Evolutionary conservation across 2,113 vertebrate genomes (phyloP).

Genomic region (Gasterosteus nipponicus): DNA sequence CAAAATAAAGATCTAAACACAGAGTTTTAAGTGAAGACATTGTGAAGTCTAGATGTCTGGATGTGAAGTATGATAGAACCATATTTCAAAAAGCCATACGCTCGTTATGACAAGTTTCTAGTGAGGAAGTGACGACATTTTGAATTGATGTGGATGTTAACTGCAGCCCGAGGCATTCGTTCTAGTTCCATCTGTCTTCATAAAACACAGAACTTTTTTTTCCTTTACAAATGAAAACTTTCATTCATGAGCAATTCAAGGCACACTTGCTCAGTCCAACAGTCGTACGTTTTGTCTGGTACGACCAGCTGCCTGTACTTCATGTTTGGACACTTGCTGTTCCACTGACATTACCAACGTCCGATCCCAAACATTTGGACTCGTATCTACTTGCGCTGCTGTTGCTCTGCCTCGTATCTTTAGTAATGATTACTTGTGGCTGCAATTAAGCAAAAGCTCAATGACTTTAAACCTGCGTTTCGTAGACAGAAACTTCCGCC

Average conservation of each 20-base stretch:
- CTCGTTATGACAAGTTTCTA: neutral
- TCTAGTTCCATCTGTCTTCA: neutral
- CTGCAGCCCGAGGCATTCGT: neutral
- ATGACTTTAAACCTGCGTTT: neutral
- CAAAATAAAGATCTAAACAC: slow-evolving; percentile 39
- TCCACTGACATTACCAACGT: neutral
- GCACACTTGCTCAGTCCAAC: too few relatives aligned
- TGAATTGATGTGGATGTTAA: neutral
- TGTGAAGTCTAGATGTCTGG: slow-evolving; percentile 22
- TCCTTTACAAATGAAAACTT: neutral
- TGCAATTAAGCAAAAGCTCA: neutral
- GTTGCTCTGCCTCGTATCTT: neutral
- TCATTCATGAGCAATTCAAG: neutral
- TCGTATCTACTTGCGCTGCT: neutral
- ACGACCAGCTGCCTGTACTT: neutral
- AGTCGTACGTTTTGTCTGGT: too few relatives aligned
- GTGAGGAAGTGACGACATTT: neutral
- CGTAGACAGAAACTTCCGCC: neutral
- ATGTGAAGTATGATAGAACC: neutral
- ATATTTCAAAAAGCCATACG: neutral
- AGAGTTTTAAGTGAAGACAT: slow-evolving; percentile 35
- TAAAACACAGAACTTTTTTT: neutral
- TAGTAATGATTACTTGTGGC: neutral
- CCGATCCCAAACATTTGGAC: neutral
- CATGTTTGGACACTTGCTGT: neutral